Evolutionary conservation across 2,888 invertebrate species (phyloP).

Genomic region (Xylocampa areola): DNA sequence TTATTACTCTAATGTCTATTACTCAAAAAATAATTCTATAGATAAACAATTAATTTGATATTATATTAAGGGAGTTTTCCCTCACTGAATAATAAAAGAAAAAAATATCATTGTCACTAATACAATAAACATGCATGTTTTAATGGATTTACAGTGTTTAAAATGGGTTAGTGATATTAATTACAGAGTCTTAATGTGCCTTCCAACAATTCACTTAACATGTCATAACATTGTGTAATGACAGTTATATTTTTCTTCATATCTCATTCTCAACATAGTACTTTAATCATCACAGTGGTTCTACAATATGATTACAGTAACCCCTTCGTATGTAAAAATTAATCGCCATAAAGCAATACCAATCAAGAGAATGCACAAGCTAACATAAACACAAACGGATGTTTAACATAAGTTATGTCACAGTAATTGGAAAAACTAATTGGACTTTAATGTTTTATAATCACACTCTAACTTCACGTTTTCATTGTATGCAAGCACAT

Average conservation of each 20-base stretch:
- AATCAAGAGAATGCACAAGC: slow-evolving; percentile 63
- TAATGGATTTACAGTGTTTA: not conserved
- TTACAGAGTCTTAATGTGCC: too few species aligned
- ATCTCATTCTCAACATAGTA: slow-evolving; percentile 1
- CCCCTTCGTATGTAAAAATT: slow-evolving; percentile 41
- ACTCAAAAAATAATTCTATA: too few species aligned
- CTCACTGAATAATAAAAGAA: too few species aligned
- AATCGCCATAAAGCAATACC: slow-evolving; percentile 44
- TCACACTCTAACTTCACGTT: slow-evolving; percentile 69
- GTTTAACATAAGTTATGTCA: slow-evolving; percentile 51
- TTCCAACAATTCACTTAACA: not conserved
- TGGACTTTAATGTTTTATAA: slow-evolving; percentile 61
- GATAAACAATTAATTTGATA: too few species aligned
- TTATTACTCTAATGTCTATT: too few species aligned
- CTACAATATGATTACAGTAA: slow-evolving; percentile 37
- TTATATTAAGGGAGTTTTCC: too few species aligned
- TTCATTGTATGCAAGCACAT: slow-evolving; percentile 72
- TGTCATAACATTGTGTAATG: not conserved
- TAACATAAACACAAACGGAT: slow-evolving; percentile 48
- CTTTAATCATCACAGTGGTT: slow-evolving; percentile 16
- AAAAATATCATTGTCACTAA: slow-evolving; percentile 1
- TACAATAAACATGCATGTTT: slow-evolving; percentile 12
- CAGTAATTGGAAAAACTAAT: slow-evolving; percentile 67
- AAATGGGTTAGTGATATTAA: too few species aligned
- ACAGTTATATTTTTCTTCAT: not conserved